Conservation (phyloP, 2,113 vertebrate genomes). For the Eurystomus gularis region DNA sequence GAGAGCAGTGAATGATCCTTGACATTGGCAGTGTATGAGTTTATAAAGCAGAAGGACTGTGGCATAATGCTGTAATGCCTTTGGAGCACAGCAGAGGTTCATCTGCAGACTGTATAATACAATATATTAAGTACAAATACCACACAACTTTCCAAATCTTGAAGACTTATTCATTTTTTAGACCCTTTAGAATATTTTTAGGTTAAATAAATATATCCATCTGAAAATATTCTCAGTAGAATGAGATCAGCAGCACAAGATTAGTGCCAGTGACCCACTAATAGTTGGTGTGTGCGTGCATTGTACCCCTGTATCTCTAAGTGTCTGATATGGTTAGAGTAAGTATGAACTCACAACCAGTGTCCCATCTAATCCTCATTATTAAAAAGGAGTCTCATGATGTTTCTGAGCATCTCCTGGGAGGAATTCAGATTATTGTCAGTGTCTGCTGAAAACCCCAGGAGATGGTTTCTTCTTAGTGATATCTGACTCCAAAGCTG, state of each 20-base stretch:
- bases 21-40: fast-evolving
- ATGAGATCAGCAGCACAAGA: not conserved
- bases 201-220: not conserved
- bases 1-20: not conserved
- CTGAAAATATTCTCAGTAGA: not conserved
- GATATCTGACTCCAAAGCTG: not conserved
- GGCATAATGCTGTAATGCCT: not conserved
- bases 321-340: not conserved
- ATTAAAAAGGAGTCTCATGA: not conserved
- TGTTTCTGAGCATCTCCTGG: not conserved
- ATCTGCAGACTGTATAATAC: fast-evolving
- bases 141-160: not conserved
- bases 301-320: not conserved
- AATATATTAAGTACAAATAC: not conserved
- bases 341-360: not conserved
- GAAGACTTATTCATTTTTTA: not conserved
- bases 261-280: fast-evolving
- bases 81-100: not conserved
- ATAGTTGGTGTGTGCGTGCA: not conserved
- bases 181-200: not conserved
- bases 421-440: not conserved
- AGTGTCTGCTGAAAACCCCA: not conserved
- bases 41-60: not conserved
- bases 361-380: not conserved
- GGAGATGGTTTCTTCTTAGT: not conserved